Percentiles rank a stretch among this genome's conserved stretches.
Evolutionary conservation across 2,888 invertebrate species (phyloP).

Genomic region (Chromoteleia sp.): DNA sequence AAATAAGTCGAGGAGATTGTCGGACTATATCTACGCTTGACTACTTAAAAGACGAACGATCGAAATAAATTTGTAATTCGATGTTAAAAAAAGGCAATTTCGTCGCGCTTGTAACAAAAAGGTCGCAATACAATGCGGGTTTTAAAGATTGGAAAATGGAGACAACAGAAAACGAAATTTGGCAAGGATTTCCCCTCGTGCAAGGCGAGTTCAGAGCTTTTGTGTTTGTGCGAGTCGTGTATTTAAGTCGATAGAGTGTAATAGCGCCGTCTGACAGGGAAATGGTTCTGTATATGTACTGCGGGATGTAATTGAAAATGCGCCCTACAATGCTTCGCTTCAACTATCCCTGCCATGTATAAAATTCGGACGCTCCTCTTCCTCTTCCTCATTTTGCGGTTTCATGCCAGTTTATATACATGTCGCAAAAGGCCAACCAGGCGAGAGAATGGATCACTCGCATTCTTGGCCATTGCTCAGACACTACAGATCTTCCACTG

Average conservation of each 20-base stretch:
- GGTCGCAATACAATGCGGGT: conserved; percentile 29
- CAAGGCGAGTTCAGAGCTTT: conserved; percentile 30
- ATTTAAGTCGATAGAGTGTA: conserved; percentile 43
- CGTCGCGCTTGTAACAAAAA: conserved; percentile 12
- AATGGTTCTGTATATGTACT: conserved; percentile 56
- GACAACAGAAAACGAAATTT: conserved; percentile 64
- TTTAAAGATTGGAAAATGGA: conserved; percentile 51
- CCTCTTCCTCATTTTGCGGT: conserved; percentile 57
- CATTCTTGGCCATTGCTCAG: conserved; percentile 66
- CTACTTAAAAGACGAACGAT: conserved; percentile 35
- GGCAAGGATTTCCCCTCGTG: conserved; percentile 52
- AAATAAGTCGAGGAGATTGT: conserved; percentile 9
- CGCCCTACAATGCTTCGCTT: conserved; percentile 57
- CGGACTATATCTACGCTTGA: conserved; percentile 9
- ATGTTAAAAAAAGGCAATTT: conserved; percentile 33
- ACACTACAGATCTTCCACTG: conserved; percentile 53
- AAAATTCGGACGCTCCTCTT: conserved; percentile 58
- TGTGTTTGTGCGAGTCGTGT: conserved; percentile 6
- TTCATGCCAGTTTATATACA: conserved; percentile 62
- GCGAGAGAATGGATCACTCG: conserved; percentile 47
- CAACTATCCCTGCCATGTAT: conserved; percentile 44
- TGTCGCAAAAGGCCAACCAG: conserved; percentile 59
- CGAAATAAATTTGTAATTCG: conserved; percentile 32
- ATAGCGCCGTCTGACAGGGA: conserved; percentile 49
- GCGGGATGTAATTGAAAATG: conserved; percentile 67